Evolutionary conservation across 2,113 vertebrate genomes (phyloP).

Genomic region (Odobenus rosmarus): DNA sequence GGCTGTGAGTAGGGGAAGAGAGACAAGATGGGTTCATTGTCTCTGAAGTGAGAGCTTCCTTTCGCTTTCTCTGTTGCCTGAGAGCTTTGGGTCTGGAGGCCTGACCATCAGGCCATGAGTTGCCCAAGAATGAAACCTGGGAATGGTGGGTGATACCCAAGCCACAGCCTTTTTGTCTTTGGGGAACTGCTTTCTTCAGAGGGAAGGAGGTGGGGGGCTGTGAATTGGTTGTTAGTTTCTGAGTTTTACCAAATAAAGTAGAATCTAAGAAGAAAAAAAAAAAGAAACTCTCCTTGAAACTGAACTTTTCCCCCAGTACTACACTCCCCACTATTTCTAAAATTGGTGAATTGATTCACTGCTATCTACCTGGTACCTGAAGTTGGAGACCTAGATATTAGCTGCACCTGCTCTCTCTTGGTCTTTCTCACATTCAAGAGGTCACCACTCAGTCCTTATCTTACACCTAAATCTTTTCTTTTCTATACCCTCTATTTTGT

Average conservation of each 20-base stretch:
- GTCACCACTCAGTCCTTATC: not conserved
- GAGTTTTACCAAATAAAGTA: slow-evolving; percentile 91
- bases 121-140: not conserved
- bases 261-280: slow-evolving; percentile 79
- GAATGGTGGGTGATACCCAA: slow-evolving; percentile 40
- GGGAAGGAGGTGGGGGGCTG: slow-evolving; percentile 60
- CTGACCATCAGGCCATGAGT: slow-evolving; percentile 12
- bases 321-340: not conserved
- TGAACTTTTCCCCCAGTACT: not conserved
- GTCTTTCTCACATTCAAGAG: not conserved
- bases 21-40: not conserved
- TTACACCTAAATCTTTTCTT: not conserved
- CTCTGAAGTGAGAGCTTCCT: slow-evolving; percentile 67
- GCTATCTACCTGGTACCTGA: not conserved
- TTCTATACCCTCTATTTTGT: not conserved
- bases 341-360: not conserved
- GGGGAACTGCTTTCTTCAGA: slow-evolving; percentile 63
- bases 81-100: slow-evolving; percentile 33
- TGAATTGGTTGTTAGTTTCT: slow-evolving; percentile 77
- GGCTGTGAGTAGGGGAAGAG: slow-evolving; percentile 13
- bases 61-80: slow-evolving; percentile 55
- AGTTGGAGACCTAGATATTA: not conserved
- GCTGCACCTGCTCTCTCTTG: not conserved
- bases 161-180: slow-evolving; percentile 51
- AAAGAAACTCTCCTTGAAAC: not conserved